phyloP scores from a whole-genome alignment of 2,797 vertebrate genomes.

The Lemur catta region DNA sequence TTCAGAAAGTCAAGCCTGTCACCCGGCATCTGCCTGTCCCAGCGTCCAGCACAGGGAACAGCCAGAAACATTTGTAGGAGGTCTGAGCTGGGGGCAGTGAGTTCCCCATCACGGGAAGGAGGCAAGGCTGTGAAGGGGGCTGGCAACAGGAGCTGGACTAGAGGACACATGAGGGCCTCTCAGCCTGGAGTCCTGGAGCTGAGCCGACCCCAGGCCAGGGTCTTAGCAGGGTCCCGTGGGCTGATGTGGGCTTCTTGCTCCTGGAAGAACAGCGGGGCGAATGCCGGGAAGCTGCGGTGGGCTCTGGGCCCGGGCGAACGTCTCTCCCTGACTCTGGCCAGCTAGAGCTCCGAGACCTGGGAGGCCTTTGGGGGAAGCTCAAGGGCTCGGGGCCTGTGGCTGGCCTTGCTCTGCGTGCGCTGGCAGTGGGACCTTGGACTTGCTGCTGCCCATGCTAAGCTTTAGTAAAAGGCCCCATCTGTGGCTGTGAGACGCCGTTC shows the following conservation, averaged over 20 bases:
- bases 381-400: no score
- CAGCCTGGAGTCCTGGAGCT: background rate
- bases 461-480: background rate
- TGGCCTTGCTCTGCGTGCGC: background rate
- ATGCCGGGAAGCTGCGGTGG: background rate
- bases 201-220: background rate
- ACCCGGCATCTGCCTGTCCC: background rate
- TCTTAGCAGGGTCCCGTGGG: background rate
- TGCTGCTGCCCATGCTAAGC: background rate
- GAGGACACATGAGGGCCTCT: background rate
- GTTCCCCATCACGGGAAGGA: background rate
- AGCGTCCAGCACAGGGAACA: background rate
- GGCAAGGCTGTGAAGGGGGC: background rate
- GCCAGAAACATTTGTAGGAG: background rate
- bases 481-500: background rate
- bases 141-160: background rate
- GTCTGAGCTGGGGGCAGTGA: background rate
- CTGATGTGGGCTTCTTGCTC: background rate
- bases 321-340: background rate
- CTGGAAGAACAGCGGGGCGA: background rate
- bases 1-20: background rate
- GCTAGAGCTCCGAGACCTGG: background rate
- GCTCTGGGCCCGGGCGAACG: background rate
- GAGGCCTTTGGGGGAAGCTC: background rate
- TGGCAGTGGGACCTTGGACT: background rate